Base-by-base conservation (phyloP, 2,888 invertebrate species). In the Ditylenchus weischeri region DNA sequence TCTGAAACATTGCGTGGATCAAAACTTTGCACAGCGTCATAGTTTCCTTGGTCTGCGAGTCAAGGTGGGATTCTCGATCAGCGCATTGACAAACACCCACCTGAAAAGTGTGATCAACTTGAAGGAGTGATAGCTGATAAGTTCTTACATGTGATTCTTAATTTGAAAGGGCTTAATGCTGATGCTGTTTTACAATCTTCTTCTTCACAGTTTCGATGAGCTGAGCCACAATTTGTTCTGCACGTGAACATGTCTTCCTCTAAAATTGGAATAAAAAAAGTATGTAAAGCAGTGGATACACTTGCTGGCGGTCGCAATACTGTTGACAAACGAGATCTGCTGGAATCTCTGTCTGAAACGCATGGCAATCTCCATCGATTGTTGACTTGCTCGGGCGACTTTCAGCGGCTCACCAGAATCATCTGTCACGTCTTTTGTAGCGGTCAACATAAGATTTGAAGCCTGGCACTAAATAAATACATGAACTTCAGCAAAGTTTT, bases 31-130 rank as follows among this genome's bases (percentile, higher is more conserved):
- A 93, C 58, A 93, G 87, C 0, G 96, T 99, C 96, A 99, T 95
- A 82, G 92, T 91, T 83, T 99, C 98, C 86, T 99, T 99, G 0
- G 98, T 98, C 87, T 99, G 98, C 0, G 98, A 98, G 86, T 98
- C 98, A 86, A 98, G 99, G 50, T 91, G 38, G 98, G 98, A 87
- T 99, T 99, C 68, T 95, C 96, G 79, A 99, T 93, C 59, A 98
- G 86, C 84, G 93, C 93, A 84, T 95, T 98, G 38, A 98, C 88
- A 84, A 98, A 98, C 0, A 99, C 84, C 96, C 96, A 99, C 29
- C 29, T 29, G 29, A 29, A 29, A 29, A 29, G 5, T 5, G 2
- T 5, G 29, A 29, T 29, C 29, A 29, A 29, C 29, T 5, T 29
- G 3, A 29, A 29, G 29, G 29, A 29, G 2, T 29, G n/a, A n/a